Evolutionary conservation across 2,888 invertebrate species (phyloP), one percentile per base, ranked within the genome.

Genomic region (Lasioglossum pauxillum): DNA sequence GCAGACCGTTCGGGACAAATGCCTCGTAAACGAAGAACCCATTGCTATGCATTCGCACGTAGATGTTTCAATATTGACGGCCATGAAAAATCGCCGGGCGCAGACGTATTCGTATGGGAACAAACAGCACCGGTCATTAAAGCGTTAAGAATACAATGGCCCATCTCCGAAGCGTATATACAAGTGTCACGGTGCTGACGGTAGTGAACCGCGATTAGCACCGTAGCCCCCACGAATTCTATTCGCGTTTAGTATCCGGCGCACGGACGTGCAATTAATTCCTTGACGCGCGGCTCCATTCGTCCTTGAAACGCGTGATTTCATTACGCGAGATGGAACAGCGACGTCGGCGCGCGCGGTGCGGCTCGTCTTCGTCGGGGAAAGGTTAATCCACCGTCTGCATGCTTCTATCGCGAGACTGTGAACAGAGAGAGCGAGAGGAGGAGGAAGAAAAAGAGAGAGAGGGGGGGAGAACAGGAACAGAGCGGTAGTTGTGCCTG

Each of bases 261-360:
- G 8, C 69, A 35, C 69, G 69, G 23, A 16, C 73, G 74, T 74
- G 74, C 77, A 49, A 79, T 76, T 82, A 76, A 85, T 80, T 83
- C 82, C 78, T 46, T n/a, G 41, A 38, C 69, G 31, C 75, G 53
- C 53, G 53, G 10, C 53, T 76, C 75, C 71, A 75, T 84, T 84
- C 80, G 75, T 46, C 77, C 76, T 87, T 87, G 83, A 83, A 69
- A 83, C 87, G 57, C 79, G 83, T 80, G 87, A 87, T 87, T 87
- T 81, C 86, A 87, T 87, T 87, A 86, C 83, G 67, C 87, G 77
- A 60, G 86, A 85, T 82, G 86, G 67, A 78, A 71, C 35, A 12
- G 23, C 12, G 1, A 23, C n/a, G 23, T 41, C 38, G 23, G 10
- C 69, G 19, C 67, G 69, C 5, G n/a, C 4, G 23, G 38, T 10